Evolutionary conservation across 2,113 vertebrate species (phyloP).

Genomic region (Zosterops pallidus): DNA sequence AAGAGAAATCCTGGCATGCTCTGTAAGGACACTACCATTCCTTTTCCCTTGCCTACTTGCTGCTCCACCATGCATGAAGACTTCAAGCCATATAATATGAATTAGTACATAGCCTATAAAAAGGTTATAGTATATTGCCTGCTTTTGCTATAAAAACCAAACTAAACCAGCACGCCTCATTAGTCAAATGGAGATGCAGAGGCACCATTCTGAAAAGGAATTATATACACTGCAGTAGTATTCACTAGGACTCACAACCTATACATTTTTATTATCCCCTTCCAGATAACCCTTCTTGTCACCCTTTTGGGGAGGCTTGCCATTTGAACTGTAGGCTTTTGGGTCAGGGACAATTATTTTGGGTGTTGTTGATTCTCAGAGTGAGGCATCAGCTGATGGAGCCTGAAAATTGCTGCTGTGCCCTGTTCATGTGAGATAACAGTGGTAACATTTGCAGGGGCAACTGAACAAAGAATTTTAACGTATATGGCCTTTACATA

Average conservation of each 20-base stretch:
- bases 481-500: slow-evolving; percentile 12
- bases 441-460: not conserved
- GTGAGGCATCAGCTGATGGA: not conserved
- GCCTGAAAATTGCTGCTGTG: not conserved
- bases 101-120: not conserved
- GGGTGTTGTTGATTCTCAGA: not conserved
- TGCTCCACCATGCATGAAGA: not conserved
- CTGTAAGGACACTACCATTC: not conserved
- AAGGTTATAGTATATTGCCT: not conserved
- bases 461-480: not conserved
- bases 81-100: not conserved
- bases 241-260: not conserved
- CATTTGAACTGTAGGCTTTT: not conserved
- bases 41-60: not conserved
- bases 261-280: not conserved
- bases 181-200: not conserved
- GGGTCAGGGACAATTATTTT: not conserved
- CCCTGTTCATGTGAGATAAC: not conserved
- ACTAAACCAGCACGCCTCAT: not conserved
- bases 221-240: not conserved
- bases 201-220: not conserved
- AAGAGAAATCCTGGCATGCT: not conserved
- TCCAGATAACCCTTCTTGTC: not conserved
- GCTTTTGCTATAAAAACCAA: not conserved
- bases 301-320: not conserved